A percentile compares a stretch with the other conserved stretches of the same genome.
These are phyloP conservation scores for Incurvaria masculella DNA, from an alignment of 2,888 invertebrate species.

Conservation along the genomic window DNA sequence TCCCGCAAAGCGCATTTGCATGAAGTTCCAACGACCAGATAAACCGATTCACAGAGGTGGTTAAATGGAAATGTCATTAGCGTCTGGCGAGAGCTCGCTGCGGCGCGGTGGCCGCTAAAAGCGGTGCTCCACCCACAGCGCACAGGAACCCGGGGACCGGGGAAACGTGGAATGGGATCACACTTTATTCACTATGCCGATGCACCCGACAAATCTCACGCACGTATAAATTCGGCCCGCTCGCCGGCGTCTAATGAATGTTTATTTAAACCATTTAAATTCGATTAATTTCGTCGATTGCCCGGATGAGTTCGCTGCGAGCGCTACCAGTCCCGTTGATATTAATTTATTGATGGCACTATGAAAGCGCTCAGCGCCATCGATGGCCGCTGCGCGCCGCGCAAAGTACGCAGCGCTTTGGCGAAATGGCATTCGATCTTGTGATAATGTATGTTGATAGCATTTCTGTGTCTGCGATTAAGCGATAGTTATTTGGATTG, in stretches of 20 bases:
- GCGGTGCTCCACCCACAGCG: no score
- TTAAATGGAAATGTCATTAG: no score
- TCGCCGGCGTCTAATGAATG: constrained; percentile 29
- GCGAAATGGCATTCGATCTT: not conserved
- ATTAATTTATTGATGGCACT: not conserved
- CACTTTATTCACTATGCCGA: no score
- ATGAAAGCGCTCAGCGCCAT: not conserved
- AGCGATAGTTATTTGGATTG: no score
- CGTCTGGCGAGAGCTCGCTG: not conserved
- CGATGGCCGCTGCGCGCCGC: not conserved
- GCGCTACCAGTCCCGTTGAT: not conserved
- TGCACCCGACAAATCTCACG: not conserved
- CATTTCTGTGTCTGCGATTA: not conserved
- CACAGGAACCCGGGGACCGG: not conserved
- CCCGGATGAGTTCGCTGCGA: not conserved
- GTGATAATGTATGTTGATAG: not conserved
- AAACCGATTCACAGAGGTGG: not conserved
- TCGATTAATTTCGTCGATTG: constrained; percentile 28
- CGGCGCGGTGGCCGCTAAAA: not conserved
- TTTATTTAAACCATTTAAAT: constrained; percentile 44
- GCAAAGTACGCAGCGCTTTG: no score
- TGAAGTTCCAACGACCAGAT: not conserved
- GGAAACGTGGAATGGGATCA: no score
- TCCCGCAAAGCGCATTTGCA: not conserved
- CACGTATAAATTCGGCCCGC: not conserved